phyloP scores from a whole-genome alignment of 2,888 invertebrate genomes.

The Chouioia cunea region DNA sequence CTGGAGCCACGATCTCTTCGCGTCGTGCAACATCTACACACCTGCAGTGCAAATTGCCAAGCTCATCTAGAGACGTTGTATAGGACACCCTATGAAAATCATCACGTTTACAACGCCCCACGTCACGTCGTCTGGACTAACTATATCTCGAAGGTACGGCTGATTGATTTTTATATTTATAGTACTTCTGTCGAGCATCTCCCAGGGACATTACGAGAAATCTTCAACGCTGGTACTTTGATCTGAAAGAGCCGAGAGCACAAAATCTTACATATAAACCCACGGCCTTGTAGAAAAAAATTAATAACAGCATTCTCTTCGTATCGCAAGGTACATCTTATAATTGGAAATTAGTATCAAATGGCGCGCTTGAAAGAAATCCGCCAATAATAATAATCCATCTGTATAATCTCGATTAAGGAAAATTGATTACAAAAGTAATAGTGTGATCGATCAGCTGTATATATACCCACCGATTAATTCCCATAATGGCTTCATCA shows the following conservation, averaged over 20 bases:
- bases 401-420: constrained; percentile 34
- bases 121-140: too few species aligned
- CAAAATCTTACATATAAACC: background rate
- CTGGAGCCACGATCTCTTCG: constrained; percentile 7
- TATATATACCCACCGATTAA: constrained; percentile 30
- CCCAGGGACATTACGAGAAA: too few species aligned
- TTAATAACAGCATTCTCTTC: background rate
- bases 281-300: background rate
- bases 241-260: too few species aligned
- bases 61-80: too few species aligned
- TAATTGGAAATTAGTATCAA: constrained; percentile 22
- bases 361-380: constrained; percentile 12
- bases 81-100: too few species aligned
- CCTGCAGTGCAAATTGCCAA: constrained; percentile 23
- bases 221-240: too few species aligned
- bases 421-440: constrained; percentile 38
- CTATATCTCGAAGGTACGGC: too few species aligned
- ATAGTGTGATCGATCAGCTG: constrained; percentile 42
- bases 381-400: constrained; percentile 26
- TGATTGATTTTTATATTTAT: too few species aligned
- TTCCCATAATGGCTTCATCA: constrained; percentile 46
- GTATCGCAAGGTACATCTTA: background rate
- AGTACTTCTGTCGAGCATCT: too few species aligned
- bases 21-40: background rate
- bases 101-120: too few species aligned